A percentile compares a stretch with the other conserved stretches of the same genome.
Conservation (phyloP, 1,140 invertebrate species). For the Triops longicaudatus region DNA sequence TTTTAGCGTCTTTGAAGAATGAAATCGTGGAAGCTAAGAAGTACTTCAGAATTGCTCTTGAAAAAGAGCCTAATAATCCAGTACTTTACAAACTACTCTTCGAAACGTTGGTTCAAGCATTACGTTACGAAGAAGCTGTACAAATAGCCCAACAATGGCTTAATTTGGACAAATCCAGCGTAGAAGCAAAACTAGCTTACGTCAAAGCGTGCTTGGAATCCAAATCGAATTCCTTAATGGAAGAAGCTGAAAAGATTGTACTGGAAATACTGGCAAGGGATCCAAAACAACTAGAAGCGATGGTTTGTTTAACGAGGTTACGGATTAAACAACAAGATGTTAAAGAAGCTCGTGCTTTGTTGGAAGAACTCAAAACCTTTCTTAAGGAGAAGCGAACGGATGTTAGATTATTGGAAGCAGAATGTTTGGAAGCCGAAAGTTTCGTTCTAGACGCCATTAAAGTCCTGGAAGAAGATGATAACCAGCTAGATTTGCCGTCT, state of each 20-base stretch:
- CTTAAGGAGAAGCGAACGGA: neutral
- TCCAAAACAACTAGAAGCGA: neutral
- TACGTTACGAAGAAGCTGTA: neutral
- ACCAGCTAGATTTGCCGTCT: neutral
- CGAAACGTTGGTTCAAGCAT: neutral
- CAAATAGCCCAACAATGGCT: neutral
- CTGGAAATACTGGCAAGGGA: neutral
- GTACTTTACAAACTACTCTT: neutral
- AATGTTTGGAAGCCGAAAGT: conserved; percentile 17
- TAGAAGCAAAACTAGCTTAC: neutral
- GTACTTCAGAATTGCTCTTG: neutral
- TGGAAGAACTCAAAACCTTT: neutral
- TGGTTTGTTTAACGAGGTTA: conserved; percentile 5
- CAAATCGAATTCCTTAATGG: neutral
- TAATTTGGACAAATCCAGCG: neutral
- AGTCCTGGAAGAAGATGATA: neutral
- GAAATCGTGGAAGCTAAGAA: neutral
- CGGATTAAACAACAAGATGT: neutral
- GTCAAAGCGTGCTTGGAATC: neutral
- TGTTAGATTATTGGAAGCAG: conserved; percentile 10
- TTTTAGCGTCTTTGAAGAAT: neutral
- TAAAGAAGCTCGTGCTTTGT: neutral
- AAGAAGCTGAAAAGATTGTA: neutral
- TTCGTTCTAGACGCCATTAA: neutral
- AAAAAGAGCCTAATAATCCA: neutral